Conservation (phyloP, 2,888 invertebrate genomes). For the Aleiodes alternator region DNA sequence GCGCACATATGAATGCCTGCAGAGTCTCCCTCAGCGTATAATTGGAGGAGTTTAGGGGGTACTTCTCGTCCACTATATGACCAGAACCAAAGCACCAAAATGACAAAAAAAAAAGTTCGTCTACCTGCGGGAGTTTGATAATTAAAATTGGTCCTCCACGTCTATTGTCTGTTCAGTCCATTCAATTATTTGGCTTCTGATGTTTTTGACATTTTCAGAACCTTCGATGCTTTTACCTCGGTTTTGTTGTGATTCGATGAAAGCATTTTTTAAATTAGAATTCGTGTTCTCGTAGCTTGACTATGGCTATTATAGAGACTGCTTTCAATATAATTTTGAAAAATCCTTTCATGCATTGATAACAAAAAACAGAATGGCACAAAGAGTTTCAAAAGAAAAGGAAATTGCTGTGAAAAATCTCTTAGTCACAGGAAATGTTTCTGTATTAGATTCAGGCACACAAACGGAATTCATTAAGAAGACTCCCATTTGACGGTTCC, state of each 20-base stretch:
- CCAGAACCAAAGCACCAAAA: conserved; percentile 1
- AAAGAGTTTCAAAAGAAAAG: background rate
- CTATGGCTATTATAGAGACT: too few relatives aligned
- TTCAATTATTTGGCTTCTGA: background rate
- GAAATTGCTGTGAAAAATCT: background rate
- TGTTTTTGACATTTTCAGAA: too few relatives aligned
- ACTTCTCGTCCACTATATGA: background rate
- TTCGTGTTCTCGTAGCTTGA: background rate
- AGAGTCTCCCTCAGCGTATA: too few relatives aligned
- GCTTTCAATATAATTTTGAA: too few relatives aligned
- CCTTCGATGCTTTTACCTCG: background rate
- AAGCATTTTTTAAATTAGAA: conserved; percentile 72
- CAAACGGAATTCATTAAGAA: too few relatives aligned
- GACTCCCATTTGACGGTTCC: too few relatives aligned
- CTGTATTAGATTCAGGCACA: too few relatives aligned
- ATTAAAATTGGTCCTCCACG: conserved; percentile 36
- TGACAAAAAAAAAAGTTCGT: conserved; percentile 7
- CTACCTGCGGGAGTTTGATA: conserved; percentile 33
- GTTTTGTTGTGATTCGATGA: conserved; percentile 65
- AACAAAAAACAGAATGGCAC: too few relatives aligned
- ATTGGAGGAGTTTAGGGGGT: too few relatives aligned
- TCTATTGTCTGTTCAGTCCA: conserved; percentile 6
- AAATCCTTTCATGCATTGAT: too few relatives aligned
- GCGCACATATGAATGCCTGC: too few relatives aligned
- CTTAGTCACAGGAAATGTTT: too few relatives aligned